Evolutionary conservation across 2,113 vertebrate species (phyloP), one percentile per base, ranked within the genome.

Genomic region (Stigmatopora argus): DNA sequence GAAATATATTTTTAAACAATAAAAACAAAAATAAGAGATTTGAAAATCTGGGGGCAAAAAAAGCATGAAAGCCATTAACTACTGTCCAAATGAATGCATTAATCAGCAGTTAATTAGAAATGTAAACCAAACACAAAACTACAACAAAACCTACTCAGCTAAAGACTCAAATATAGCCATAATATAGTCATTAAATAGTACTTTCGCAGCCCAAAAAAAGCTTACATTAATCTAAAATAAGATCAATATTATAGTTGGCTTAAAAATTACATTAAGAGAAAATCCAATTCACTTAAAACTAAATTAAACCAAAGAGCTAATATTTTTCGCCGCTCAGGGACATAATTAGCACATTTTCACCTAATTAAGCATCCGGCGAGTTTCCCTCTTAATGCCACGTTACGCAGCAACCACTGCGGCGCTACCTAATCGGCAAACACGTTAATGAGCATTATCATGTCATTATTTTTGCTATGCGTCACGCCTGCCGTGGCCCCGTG

Each of bases 331-430:
- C 21, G 26, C 53, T 15, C 38, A 61, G 8, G 19, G n/a, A 45
- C 8, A 38, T 15, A 5, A 61, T 21, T 44, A 45, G 11, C 14
- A 19, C 19, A 11, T 11, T 21, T 14, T 38, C 21, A 61, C 58
- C 58, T 61, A 61, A 61, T 61, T 35, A 61, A 44, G 58, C 58
- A n/a, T 44, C 58, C 38, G 7, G 58, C 44, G 38, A 45, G 38
- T 45, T 6, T 15, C 14, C 46, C 15, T 5, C 5, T 56, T 31
- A 61, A 46, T 45, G 59, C 6, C 19, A 45, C 15, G 6, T 34
- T 60, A 19, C 35, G n/a, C 17, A 14, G 41, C n/a, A 41, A 61
- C 38, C 19, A 31, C 23, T 26, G 34, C 4, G 14, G 38, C 58
- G 7, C 58, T 14, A n/a, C 12, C 19, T 11, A 21, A 45, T 61